phyloP scores from a whole-genome alignment of 1,140 invertebrate species.

The Hetaerina americana region DNA sequence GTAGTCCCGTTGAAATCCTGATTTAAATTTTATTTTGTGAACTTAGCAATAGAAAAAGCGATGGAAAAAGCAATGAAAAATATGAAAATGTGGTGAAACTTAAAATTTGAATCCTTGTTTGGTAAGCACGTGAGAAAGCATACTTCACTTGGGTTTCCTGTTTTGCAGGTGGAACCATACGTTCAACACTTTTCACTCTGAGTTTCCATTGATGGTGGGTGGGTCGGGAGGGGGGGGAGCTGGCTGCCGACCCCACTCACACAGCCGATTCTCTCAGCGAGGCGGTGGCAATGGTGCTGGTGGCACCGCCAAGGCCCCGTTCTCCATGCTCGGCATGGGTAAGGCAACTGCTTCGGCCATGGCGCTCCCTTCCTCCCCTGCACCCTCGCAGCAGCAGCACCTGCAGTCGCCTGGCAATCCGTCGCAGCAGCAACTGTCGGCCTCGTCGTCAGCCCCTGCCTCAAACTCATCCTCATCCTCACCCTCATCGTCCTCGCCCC shows the following conservation, averaged over 20 bases:
- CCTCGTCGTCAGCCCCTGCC: slow-evolving; percentile 16
- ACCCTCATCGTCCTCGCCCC: background rate
- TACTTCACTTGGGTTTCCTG: no score
- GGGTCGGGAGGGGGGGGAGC: no score
- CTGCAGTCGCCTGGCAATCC: slow-evolving; percentile 27
- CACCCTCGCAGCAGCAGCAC: slow-evolving; percentile 22
- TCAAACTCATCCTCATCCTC: background rate
- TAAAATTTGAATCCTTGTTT: no score
- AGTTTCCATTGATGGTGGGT: background rate
- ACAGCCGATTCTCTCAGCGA: background rate
- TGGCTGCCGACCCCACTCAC: background rate
- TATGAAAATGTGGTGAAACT: no score
- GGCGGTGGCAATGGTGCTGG: background rate
- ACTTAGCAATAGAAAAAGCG: no score
- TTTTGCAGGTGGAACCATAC: background rate
- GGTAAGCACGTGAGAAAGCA: no score
- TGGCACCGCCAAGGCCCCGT: background rate
- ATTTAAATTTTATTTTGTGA: no score
- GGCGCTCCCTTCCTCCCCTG: slow-evolving; percentile 5
- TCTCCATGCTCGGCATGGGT: background rate
- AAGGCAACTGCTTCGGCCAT: no score
- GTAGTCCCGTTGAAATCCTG: no score
- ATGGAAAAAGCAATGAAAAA: no score
- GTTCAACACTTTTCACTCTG: background rate
- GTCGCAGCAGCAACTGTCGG: slow-evolving; percentile 12